Evolutionary conservation across 2,113 vertebrate species (phyloP).

Genomic region (Megaceryle torquata): DNA sequence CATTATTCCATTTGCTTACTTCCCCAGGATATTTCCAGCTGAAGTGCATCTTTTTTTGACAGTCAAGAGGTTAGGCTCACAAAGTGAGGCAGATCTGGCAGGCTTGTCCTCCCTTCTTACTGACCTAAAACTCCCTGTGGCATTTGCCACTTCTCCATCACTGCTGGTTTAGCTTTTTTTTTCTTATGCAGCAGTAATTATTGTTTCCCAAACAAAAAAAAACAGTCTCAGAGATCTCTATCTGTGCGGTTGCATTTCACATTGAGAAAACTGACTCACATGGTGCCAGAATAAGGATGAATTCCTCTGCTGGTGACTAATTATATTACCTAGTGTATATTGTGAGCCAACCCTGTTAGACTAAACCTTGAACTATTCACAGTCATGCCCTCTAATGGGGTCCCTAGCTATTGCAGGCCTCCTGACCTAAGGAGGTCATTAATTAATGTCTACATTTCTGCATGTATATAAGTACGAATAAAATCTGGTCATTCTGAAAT

Average conservation of each 20-base stretch:
- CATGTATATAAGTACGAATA: neutral
- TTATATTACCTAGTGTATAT: neutral
- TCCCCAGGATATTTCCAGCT: neutral
- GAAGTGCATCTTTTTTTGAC: neutral
- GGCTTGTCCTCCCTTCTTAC: neutral
- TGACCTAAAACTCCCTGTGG: neutral
- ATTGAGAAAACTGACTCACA: neutral
- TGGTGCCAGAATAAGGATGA: neutral
- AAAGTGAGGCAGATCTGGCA: neutral
- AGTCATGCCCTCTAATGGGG: neutral
- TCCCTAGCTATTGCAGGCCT: neutral
- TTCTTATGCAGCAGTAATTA: neutral
- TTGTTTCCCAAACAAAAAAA: neutral
- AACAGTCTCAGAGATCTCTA: neutral
- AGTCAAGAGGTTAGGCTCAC: neutral
- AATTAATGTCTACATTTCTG: conserved; percentile 2
- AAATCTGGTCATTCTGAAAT: neutral
- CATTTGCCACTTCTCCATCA: neutral
- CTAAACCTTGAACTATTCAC: conserved; percentile 17
- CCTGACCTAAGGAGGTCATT: neutral
- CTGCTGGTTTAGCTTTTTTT: neutral
- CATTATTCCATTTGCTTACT: neutral
- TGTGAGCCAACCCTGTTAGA: neutral
- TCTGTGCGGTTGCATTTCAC: neutral
- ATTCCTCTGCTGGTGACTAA: neutral